phyloP scores from a whole-genome alignment of 1,140 invertebrate species.

The Dendroctonus valens region DNA sequence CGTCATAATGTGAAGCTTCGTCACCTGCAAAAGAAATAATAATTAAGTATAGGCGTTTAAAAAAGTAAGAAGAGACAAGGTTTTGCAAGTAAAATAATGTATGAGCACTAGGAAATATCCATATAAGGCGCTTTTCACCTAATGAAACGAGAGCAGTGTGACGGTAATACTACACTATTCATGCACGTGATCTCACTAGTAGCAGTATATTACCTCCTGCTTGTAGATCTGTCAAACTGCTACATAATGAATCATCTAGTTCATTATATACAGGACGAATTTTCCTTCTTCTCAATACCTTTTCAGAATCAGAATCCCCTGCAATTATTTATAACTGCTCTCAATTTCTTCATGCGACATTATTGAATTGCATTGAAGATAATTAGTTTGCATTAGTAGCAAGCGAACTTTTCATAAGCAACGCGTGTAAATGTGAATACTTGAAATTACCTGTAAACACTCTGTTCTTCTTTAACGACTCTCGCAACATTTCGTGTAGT shows the following conservation, averaged over 20 bases:
- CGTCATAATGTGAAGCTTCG: slow-evolving; percentile 19
- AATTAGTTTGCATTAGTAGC: too few relatives aligned
- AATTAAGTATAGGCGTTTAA: background rate
- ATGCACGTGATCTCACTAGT: too few relatives aligned
- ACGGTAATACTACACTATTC: too few relatives aligned
- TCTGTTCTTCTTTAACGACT: slow-evolving; percentile 42
- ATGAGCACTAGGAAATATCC: too few relatives aligned
- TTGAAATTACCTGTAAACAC: slow-evolving; percentile 21
- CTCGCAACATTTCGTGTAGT: slow-evolving; percentile 41
- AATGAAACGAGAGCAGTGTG: background rate
- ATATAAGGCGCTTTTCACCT: background rate
- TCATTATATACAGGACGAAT: slow-evolving; percentile 41
- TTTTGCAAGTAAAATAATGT: background rate
- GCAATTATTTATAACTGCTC: background rate
- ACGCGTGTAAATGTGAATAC: too few relatives aligned
- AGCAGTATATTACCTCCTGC: slow-evolving; percentile 32
- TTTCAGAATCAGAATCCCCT: slow-evolving; percentile 20
- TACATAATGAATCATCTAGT: slow-evolving; percentile 43
- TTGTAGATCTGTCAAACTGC: slow-evolving; percentile 42
- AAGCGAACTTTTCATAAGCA: too few relatives aligned
- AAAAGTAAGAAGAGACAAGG: slow-evolving; percentile 3
- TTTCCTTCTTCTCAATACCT: slow-evolving; percentile 33
- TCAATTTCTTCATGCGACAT: too few relatives aligned
- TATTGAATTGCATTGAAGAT: too few relatives aligned
- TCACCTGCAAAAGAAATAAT: slow-evolving; percentile 7